phyloP scores from a whole-genome alignment of 1,140 invertebrate genomes.

The Drosophila erecta region DNA sequence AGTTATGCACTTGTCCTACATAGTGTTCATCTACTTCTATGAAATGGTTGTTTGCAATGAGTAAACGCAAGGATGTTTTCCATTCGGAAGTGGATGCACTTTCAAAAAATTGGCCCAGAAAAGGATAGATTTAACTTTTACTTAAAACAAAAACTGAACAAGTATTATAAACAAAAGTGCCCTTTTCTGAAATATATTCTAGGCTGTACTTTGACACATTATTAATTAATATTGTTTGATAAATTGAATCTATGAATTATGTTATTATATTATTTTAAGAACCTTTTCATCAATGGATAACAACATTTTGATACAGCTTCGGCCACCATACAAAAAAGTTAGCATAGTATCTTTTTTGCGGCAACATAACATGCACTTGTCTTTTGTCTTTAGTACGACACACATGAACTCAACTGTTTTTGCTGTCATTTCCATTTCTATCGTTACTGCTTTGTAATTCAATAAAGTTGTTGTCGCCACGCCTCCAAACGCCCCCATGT shows the following conservation, averaged over 20 bases:
- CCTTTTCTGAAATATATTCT: not conserved
- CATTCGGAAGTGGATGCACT: not conserved
- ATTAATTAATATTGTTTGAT: no score
- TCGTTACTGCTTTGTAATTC: slow-evolving; percentile 47
- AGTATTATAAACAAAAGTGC: no score
- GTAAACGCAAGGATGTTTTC: slow-evolving; percentile 6
- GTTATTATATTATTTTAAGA: no score
- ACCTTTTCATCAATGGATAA: not conserved
- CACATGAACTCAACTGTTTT: slow-evolving; percentile 9
- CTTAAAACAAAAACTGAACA: no score
- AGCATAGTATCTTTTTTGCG: slow-evolving; percentile 10
- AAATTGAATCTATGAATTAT: no score
- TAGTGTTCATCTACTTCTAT: slow-evolving; percentile 29
- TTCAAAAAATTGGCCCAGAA: not conserved
- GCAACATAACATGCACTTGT: slow-evolving; percentile 64
- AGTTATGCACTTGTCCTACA: slow-evolving; percentile 66
- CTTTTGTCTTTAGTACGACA: slow-evolving; percentile 39
- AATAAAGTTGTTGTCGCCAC: slow-evolving; percentile 64
- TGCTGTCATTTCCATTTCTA: slow-evolving; percentile 10
- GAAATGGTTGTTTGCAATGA: slow-evolving; percentile 23
- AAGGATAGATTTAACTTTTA: not conserved
- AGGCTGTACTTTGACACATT: not conserved
- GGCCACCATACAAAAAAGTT: not conserved
- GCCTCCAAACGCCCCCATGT: slow-evolving; percentile 26
- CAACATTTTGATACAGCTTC: not conserved